Evolutionary conservation across 1,140 invertebrate genomes (phyloP).

Genomic region (Yoshiicerus persimilis): DNA sequence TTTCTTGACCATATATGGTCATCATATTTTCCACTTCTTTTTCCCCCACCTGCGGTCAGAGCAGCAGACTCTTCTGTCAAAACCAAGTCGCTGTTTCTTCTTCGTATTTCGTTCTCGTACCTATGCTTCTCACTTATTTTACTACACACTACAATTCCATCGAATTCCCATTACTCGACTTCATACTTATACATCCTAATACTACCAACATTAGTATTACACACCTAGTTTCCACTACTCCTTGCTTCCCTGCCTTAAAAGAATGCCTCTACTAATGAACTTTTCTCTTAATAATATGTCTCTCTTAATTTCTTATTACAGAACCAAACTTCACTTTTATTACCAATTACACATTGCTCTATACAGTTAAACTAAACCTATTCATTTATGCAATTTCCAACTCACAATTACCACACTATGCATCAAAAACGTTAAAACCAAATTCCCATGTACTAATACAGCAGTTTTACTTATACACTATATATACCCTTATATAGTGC

Average conservation of each 20-base stretch:
- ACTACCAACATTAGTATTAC: background rate
- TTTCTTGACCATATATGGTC: constrained; percentile 40
- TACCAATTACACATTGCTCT: background rate
- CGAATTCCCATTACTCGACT: background rate
- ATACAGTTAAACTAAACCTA: background rate
- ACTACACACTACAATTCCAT: background rate
- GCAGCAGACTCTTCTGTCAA: background rate
- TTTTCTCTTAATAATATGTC: background rate
- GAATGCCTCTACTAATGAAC: background rate
- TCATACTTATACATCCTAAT: background rate
- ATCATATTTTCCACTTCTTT: constrained; percentile 31
- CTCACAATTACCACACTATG: background rate
- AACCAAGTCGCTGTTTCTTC: background rate
- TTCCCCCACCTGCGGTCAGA: constrained; percentile 25
- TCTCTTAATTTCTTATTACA: background rate
- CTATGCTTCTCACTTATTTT: background rate
- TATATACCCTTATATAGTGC: too few species aligned
- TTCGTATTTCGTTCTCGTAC: background rate
- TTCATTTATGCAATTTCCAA: background rate
- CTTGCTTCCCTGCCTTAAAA: background rate
- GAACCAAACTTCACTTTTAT: background rate
- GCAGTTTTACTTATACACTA: too few species aligned
- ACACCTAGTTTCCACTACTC: too few species aligned
- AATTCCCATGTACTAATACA: background rate
- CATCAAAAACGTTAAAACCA: background rate